These are phyloP conservation scores for Caenorhabditis sp. DNA, from an alignment of 2,888 invertebrate species.

Conservation along the genomic window DNA sequence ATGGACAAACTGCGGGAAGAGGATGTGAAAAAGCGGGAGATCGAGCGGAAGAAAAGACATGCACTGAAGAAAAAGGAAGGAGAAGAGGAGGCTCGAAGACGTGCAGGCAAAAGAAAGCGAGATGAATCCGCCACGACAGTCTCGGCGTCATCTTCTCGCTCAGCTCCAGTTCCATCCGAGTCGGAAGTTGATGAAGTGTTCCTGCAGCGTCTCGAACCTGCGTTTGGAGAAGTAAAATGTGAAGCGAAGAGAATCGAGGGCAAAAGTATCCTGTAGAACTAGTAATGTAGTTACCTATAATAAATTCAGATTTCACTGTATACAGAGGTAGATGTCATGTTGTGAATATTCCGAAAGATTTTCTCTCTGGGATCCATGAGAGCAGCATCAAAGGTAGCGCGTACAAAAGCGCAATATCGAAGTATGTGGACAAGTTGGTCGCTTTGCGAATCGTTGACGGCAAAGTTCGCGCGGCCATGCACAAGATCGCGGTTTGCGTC, in stretches of 20 bases:
- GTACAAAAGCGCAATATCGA: conserved; percentile 11
- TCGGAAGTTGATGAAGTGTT: conserved; percentile 25
- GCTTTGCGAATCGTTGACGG: conserved; percentile 9
- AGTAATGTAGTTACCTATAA: no score
- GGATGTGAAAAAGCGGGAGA: conserved; percentile 8
- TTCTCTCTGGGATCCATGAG: conserved; percentile 3
- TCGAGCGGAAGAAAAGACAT: conserved; percentile 15
- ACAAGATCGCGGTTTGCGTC: conserved; percentile 7
- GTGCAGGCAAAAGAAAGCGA: neutral
- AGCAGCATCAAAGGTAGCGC: neutral
- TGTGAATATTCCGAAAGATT: conserved; percentile 34
- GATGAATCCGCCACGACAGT: no score
- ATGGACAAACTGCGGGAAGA: neutral
- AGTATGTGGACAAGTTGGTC: conserved; percentile 23
- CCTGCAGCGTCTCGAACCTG: conserved; percentile 11
- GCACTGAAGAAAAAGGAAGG: conserved; percentile 4
- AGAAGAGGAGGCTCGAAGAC: no score
- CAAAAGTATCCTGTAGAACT: no score
- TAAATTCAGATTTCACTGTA: neutral
- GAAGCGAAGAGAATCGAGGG: conserved; percentile 1
- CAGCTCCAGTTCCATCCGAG: neutral
- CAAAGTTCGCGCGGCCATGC: neutral
- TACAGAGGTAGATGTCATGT: conserved; percentile 18
- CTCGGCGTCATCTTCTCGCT: neutral
- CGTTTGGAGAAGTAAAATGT: conserved; percentile 5